A percentile compares a stretch with the other conserved stretches of the same genome.
These are phyloP conservation scores for Chrysolina haemoptera DNA, from an alignment of 2,888 invertebrate genomes.

Conservation along the genomic window DNA sequence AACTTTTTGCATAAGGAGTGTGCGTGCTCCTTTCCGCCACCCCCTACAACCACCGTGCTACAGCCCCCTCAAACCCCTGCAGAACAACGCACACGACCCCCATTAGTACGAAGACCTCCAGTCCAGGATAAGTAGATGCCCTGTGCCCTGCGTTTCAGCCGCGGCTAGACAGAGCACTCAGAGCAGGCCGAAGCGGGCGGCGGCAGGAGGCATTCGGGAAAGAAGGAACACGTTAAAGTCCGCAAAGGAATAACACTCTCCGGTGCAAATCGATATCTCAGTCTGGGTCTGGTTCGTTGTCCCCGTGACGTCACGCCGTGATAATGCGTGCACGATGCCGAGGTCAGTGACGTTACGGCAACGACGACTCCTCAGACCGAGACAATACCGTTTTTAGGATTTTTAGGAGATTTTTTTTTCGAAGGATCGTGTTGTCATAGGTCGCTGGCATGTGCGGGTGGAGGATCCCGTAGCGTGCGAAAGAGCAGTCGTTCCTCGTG, in stretches of 20 bases:
- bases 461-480: conserved; percentile 10
- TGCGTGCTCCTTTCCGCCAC: background rate
- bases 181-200: background rate
- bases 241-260: conserved; percentile 24
- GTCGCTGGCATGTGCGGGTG: conserved; percentile 35
- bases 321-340: conserved; percentile 49
- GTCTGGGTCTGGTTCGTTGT: conserved; percentile 55
- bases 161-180: conserved; percentile 1
- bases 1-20: too few species aligned
- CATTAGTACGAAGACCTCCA: conserved; percentile 12
- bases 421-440: conserved; percentile 39
- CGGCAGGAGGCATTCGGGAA: conserved; percentile 18
- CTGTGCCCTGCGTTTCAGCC: conserved; percentile 14
- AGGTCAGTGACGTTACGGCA: conserved; percentile 49
- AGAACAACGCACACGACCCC: conserved; percentile 5
- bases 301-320: conserved; percentile 51
- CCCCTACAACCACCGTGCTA: background rate
- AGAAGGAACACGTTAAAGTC: conserved; percentile 21
- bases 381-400: conserved; percentile 44
- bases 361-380: conserved; percentile 33
- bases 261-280: conserved; percentile 51
- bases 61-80: background rate
- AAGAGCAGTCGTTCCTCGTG: background rate
- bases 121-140: conserved; percentile 1
- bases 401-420: conserved; percentile 38